phyloP scores from a whole-genome alignment of 2,797 vertebrate genomes.

The Melanotaenia parkinsoni region DNA sequence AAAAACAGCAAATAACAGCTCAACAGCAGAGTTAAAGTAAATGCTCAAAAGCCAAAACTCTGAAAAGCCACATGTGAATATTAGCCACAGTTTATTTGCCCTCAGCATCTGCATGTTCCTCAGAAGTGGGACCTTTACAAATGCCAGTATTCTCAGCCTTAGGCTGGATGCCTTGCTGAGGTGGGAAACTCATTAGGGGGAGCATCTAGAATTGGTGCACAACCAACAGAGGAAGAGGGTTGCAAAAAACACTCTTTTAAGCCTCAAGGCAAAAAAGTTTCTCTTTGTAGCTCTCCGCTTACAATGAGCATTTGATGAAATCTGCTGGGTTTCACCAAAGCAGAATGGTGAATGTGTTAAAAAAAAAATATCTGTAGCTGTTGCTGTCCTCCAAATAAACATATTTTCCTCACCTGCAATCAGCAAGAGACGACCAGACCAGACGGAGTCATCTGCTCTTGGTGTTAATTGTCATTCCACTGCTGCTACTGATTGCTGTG shows the following conservation, averaged over 20 bases:
- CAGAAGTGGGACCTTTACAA: conserved; percentile 13
- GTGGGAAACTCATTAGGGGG: conserved; percentile 43
- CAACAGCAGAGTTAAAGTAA: conserved; percentile 15
- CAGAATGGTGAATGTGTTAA: conserved; percentile 30
- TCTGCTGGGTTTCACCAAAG: conserved; percentile 17
- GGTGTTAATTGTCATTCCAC: conserved; percentile 41
- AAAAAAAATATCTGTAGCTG: background rate
- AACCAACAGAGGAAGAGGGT: conserved; percentile 11
- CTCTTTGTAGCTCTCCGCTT: conserved; percentile 23
- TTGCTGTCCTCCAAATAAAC: conserved; percentile 17
- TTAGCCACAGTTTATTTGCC: conserved; percentile 5
- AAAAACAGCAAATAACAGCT: conserved; percentile 12
- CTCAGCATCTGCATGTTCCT: conserved; percentile 27
- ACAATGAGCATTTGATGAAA: conserved; percentile 26
- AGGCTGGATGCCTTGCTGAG: conserved; percentile 20
- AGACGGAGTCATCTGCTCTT: conserved; percentile 24
- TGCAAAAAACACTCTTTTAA: conserved; percentile 16
- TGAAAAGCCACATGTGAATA: conserved; percentile 9
- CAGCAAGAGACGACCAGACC: conserved; percentile 17
- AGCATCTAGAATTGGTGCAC: conserved; percentile 11
- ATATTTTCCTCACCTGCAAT: conserved; percentile 18
- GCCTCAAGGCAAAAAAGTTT: conserved; percentile 36
- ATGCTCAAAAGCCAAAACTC: conserved; percentile 9
- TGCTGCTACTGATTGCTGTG: conserved; percentile 54
- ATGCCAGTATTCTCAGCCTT: conserved; percentile 28